Base-by-base conservation (phyloP, 2,797 vertebrate genomes). In the Vireo griseus region DNA sequence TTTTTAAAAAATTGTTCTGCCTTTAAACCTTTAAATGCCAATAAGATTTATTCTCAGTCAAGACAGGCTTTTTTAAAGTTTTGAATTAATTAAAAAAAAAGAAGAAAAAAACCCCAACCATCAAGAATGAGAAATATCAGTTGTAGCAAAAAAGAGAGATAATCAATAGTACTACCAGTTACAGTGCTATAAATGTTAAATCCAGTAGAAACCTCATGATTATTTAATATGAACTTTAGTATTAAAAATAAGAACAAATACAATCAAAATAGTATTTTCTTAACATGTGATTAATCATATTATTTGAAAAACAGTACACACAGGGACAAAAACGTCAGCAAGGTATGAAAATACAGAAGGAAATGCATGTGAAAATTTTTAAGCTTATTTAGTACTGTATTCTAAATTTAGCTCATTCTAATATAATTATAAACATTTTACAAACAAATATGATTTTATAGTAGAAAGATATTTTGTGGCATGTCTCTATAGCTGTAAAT, bases 41-140 rank as follows among this genome's bases (percentile, higher is more conserved):
- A 6, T 31, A 51, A 62, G 28, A 29, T 39, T 75, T 66, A 52
- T 52, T 71, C 11, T 51, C 31, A 69, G 19, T 40, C 10, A 19
- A 68, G 16, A 69, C 0, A 33, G 5, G 3, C 1, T 33, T 76
- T 87, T 77, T 24, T 4, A 11, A 83, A 61, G 8, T 5, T 62
- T 55, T 74, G 11, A 47, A 40, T 21, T 59, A 3, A 44, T n/a
- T 11, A 8, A 42, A 69, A n/a, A 55, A 7, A 10, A 6, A 7
- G 5, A 10, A 17, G 7, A 25, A 7, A 12, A 16, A 19, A 13
- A 9, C 1, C 13, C 2, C 31, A 37, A 25, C 4, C 11, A 68
- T 44, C 13, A 73, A 50, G 16, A 69, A 59, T 51, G 7, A 88
- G 28, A 86, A 74, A 68, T 72, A 58, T 1, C 22, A 21, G 16